Evolutionary conservation across 2,113 vertebrate species (phyloP).

Genomic region (Sarotherodon lohbergeri): DNA sequence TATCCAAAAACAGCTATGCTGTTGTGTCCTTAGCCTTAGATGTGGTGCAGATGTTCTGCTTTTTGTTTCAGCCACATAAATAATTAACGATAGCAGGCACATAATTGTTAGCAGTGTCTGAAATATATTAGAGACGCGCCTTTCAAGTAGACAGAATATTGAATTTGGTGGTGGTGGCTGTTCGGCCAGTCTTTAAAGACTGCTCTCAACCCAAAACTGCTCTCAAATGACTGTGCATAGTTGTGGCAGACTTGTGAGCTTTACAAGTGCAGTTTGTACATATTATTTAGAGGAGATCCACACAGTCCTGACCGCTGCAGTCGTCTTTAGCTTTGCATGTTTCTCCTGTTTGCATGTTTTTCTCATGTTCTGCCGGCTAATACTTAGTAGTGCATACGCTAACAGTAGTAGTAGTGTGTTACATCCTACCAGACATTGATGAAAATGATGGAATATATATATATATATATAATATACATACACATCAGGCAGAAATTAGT

Average conservation of each 20-base stretch:
- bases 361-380: not conserved
- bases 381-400: not conserved
- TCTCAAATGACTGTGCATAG: not conserved
- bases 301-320: not conserved
- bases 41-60: not conserved
- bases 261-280: not conserved
- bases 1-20: not conserved
- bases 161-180: not conserved
- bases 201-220: not conserved
- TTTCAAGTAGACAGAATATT: not conserved
- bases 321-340: not conserved
- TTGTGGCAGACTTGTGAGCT: not conserved
- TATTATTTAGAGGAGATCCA: not conserved
- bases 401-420: not conserved
- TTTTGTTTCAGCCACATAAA: not conserved
- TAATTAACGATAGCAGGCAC: not conserved
- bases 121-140: not conserved
- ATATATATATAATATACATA: not conserved
- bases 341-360: not conserved
- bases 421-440: not conserved
- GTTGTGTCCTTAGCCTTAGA: not conserved
- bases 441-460: rapidly evolving
- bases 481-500: not conserved
- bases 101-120: not conserved
- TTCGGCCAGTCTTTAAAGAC: not conserved